These are phyloP conservation scores for Sebastes schlegelii DNA, from an alignment of 2,113 vertebrate genomes.

Conservation along the genomic window DNA sequence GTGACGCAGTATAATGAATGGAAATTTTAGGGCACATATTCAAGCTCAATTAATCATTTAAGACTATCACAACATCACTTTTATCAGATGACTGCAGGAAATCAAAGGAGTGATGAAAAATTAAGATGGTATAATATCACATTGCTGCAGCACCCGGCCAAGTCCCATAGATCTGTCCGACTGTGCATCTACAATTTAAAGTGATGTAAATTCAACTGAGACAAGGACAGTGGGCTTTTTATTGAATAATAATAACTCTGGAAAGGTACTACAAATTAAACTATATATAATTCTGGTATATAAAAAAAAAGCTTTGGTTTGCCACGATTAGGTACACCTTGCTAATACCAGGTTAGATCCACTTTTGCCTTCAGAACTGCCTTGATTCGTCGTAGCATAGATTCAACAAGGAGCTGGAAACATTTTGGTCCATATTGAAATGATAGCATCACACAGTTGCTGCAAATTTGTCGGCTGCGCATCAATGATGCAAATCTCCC, in stretches of 20 bases:
- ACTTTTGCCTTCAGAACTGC: neutral
- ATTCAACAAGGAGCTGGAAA: neutral
- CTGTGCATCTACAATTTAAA: neutral
- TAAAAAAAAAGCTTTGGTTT: neutral
- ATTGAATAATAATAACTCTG: neutral
- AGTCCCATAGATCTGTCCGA: slow-evolving; percentile 22
- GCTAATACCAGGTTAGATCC: neutral
- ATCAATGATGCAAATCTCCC: neutral
- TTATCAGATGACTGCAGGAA: slow-evolving; percentile 81
- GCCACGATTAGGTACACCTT: neutral
- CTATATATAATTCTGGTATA: neutral
- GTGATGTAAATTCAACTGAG: slow-evolving; percentile 30
- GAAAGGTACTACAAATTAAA: neutral
- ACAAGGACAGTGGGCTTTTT: neutral
- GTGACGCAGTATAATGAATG: slow-evolving; percentile 92
- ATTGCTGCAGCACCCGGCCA: slow-evolving; percentile 34
- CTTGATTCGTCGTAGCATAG: neutral
- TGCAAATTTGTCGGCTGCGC: neutral
- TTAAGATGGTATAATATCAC: slow-evolving; percentile 61
- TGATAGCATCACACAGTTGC: neutral
- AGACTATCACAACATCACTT: slow-evolving; percentile 86
- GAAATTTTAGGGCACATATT: slow-evolving; percentile 87
- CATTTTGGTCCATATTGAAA: neutral
- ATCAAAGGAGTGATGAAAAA: slow-evolving; percentile 80
- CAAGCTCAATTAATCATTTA: slow-evolving; percentile 94